These are phyloP conservation scores for Morone chrysops DNA, from an alignment of 2,113 vertebrate species.

Conservation along the genomic window DNA sequence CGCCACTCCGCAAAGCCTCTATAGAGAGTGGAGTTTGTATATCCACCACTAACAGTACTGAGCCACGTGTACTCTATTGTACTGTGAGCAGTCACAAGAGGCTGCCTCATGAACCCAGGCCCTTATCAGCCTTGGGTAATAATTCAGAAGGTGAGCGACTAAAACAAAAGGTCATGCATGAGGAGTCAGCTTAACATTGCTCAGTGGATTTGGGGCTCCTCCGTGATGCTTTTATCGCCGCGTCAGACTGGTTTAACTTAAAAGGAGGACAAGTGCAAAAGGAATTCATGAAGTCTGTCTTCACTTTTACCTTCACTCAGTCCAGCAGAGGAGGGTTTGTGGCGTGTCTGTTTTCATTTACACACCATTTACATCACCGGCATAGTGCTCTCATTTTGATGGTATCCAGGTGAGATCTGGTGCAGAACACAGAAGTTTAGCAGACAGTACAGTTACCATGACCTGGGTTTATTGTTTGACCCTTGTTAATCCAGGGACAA, in stretches of 20 bases:
- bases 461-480: neutral
- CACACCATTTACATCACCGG: slow-evolving; percentile 7
- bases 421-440: slow-evolving; percentile 41
- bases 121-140: slow-evolving; percentile 3
- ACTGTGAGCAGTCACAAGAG: neutral
- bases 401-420: slow-evolving; percentile 35
- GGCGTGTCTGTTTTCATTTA: slow-evolving; percentile 63
- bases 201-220: slow-evolving; percentile 48
- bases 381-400: slow-evolving; percentile 6
- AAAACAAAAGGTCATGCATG: slow-evolving; percentile 23
- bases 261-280: slow-evolving; percentile 61
- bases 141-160: slow-evolving; percentile 10
- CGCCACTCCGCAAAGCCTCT: slow-evolving; percentile 13
- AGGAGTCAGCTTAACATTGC: slow-evolving; percentile 38
- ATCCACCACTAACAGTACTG: too few species aligned
- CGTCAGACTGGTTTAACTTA: slow-evolving; percentile 27
- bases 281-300: slow-evolving; percentile 58
- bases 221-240: slow-evolving; percentile 39
- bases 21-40: neutral
- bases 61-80: neutral
- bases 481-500: neutral
- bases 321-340: slow-evolving; percentile 25
- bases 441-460: neutral
- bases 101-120: slow-evolving; percentile 5
- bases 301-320: slow-evolving; percentile 30